Base-by-base conservation (phyloP, 2,797 vertebrate species). In the Gymnoscopelus microlampas region DNA sequence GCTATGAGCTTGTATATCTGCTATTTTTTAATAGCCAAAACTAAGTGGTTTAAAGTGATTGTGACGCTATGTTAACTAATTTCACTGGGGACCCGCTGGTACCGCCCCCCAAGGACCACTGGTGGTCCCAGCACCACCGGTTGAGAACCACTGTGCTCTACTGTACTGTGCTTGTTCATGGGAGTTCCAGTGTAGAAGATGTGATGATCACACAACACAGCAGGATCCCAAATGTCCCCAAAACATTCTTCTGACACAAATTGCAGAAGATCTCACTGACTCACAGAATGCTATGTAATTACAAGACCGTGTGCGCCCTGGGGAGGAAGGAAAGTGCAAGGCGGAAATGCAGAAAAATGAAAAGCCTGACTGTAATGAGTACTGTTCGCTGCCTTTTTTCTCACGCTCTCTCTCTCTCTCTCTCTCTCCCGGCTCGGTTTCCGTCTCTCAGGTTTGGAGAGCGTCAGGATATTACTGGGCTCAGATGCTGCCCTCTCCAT, bases 311-410 rank as follows among this genome's bases (percentile, higher is more conserved):
- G 83, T 81, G 81, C 71, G 78, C 39, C 39, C 70, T 68, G 69
- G 62, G 76, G 70, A 78, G 75, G 80, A 83, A 70, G 80, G 79
- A 85, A 86, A 85, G 80, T 84, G 89, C 53, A 74, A 85, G 88
- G 81, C 87, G 83, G 84, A 87, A 86, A 85, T 81, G 67, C 54
- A 81, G 67, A 68, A 81, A 87, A 85, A 85, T 71, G 71, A 78
- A 77, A 83, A 84, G 75, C 74, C 85, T 78, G 87, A 63, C 75
- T 84, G 79, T 92, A 90, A 90, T 89, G 80, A 91, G 82, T 79
- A 83, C 70, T 70, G 79, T 79, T 79, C 70, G 79, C 83, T 80
- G 71, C 53, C 11, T 73, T 82, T 88, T 86, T 90, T 85, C 60
- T 62, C 67, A 47, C 67, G 19, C 50, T 62, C 56, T 35, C n/a